Evolutionary conservation across 2,888 invertebrate species (phyloP).

Genomic region (Sericinus montela): DNA sequence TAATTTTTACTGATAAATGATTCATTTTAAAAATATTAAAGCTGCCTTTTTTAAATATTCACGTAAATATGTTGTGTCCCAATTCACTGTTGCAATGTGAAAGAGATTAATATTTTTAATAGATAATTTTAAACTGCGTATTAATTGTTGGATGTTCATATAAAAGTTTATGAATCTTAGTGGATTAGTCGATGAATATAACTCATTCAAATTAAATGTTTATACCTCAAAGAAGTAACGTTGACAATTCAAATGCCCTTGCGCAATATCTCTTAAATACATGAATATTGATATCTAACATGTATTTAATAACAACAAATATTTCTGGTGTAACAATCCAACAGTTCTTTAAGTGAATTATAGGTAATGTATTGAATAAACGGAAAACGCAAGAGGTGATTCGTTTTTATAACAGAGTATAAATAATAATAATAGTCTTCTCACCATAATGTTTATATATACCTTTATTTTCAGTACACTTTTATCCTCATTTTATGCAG

Average conservation of each 20-base stretch:
- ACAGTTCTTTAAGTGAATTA: not conserved
- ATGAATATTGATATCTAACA: not conserved
- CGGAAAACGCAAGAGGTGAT: slow-evolving; percentile 10
- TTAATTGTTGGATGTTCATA: slow-evolving; percentile 47
- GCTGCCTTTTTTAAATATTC: not conserved
- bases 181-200: slow-evolving; percentile 28
- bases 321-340: not conserved
- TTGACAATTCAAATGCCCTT: slow-evolving; percentile 1
- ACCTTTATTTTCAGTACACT: too few relatives aligned
- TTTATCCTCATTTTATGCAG: too few relatives aligned
- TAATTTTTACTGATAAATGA: not conserved
- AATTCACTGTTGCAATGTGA: slow-evolving; percentile 29
- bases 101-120: slow-evolving; percentile 52
- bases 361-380: not conserved
- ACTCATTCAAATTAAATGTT: slow-evolving; percentile 9
- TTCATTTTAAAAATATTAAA: not conserved
- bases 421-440: too few relatives aligned
- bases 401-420: slow-evolving; percentile 10
- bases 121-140: slow-evolving; percentile 47
- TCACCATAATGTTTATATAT: too few relatives aligned
- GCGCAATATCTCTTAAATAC: slow-evolving; percentile 3
- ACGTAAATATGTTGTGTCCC: slow-evolving; percentile 24
- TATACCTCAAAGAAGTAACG: slow-evolving; percentile 5
- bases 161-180: slow-evolving; percentile 44
- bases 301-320: not conserved